Base-by-base conservation (phyloP, 2,113 vertebrate genomes). In the Dissostichus mawsoni region DNA sequence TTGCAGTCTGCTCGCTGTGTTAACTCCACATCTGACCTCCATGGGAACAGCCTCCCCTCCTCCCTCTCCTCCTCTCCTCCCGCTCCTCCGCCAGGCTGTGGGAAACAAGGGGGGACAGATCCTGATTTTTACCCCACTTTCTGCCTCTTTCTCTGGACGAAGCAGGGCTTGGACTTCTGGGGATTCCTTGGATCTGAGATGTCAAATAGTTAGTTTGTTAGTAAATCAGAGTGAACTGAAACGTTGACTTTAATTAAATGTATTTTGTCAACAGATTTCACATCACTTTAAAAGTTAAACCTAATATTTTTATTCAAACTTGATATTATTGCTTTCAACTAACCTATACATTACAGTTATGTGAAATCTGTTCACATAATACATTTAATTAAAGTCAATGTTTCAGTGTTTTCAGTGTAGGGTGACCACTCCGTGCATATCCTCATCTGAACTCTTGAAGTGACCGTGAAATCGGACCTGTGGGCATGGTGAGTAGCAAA, bases 1-100 rank as follows among this genome's bases (percentile, higher is more conserved):
- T 81, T 81, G 88, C 86, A 83, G 66, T 50, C 18, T 80, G 87
- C 75, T 72, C 87, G 88, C 83, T 92, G 90, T 84, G 90, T 91
- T 86, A 84, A 91, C 86, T 91, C 89, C 72, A 86, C 81, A 91
- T 92, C 88, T 94, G 92, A 91, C 90, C 90, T 90, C 84, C 83
- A 83, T 90, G 89, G 81, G 90, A 92, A 84, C 84, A 85, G 76
- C 78, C 85, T 80, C 68, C 61, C 58, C 85, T 87, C 67, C 76
- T 69, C 80, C 72, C 78, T 75, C 74, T 50, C 64, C 74, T 76
- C 72, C 78, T 75, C 74, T 50, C 64, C 74, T 76, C 85, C 70
- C 63, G 3, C 29, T 29, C 29, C 29, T 29, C 29, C 29, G 47
- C 69, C 81, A 76, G 80, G 71, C 87, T 85, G 84, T 89, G 88